Base-by-base conservation (phyloP, 2,113 vertebrate genomes). In the Cavia aperea region DNA sequence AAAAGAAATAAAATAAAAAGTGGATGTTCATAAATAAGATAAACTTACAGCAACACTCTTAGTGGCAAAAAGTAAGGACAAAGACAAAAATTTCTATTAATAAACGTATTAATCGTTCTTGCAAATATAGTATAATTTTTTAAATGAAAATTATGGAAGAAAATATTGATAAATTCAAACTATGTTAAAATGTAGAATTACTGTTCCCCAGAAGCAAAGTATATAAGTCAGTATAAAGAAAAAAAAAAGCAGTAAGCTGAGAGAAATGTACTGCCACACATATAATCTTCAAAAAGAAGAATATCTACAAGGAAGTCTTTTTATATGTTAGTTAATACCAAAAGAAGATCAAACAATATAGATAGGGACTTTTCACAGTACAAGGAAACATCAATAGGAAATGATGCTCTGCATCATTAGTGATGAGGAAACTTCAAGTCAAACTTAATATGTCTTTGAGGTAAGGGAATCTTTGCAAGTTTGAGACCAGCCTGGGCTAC, bases 111-210 rank as follows among this genome's bases (percentile, higher is more conserved):
- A 51, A 54, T 33, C 56, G 75, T 66, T 23, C 68, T 88, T 63
- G 19, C 14, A 72, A 78, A 54, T 70, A n/a, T 3, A 90, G 33
- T 43, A 88, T 87, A 91, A 43, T 39, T 46, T 7, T 18, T 15
- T 62, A 49, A 56, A 72, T 33, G 24, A 26, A 33, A 79, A 79
- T 46, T 4, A 72, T 72, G 49, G 31, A 73, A 73, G 70, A 24
- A 73, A 72, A 73, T 39, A 73, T 43, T 73, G 70, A 43, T 73
- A 73, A 73, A 62, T 54, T 51, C 75, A 54, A 54, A 93, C 39
- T 51, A 39, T 36, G 75, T 90, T 92, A 73, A 93, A 84, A 90
- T 62, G 65, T 65, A 75, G 43, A 87, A 54, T 81, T 83, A 73
- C 36, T 84, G 31, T 73, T 83, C 29, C 19, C 19, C 9, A 72